Evolutionary conservation across 1,140 invertebrate species (phyloP).

Genomic region (Bombus affinis): DNA sequence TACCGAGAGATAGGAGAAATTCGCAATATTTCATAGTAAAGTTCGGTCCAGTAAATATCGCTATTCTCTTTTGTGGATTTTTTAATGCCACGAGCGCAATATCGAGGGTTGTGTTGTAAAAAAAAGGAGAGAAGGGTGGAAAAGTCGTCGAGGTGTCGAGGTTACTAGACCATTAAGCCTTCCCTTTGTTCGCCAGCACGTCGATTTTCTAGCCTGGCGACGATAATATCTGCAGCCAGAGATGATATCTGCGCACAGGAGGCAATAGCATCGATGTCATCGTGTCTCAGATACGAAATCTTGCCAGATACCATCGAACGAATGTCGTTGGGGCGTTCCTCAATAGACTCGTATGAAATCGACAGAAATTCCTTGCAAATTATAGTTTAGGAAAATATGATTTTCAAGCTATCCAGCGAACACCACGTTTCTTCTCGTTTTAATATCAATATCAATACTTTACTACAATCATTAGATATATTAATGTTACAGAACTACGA

Average conservation of each 20-base stretch:
- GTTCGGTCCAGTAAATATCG: no score
- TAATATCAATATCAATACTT: no score
- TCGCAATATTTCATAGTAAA: neutral
- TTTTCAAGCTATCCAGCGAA: no score
- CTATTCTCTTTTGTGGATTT: no score
- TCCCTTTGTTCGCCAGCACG: conserved; percentile 25
- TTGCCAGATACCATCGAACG: neutral
- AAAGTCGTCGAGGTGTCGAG: neutral
- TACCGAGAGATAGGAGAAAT: neutral
- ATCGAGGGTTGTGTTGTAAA: neutral
- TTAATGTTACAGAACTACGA: no score
- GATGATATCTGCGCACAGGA: conserved; percentile 21
- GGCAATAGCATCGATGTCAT: conserved; percentile 1
- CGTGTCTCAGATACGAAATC: conserved; percentile 11
- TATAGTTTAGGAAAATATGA: no score
- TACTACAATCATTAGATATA: no score
- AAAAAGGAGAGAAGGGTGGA: neutral
- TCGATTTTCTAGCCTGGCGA: conserved; percentile 28
- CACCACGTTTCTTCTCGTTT: no score
- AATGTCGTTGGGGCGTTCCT: no score
- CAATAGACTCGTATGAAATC: neutral
- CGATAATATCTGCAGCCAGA: conserved; percentile 37
- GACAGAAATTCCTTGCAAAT: no score
- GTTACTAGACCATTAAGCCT: conserved; percentile 27
- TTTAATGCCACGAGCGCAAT: neutral